Conservation (phyloP, 2,797 vertebrate genomes). For the Sylvilagus floridanus region DNA sequence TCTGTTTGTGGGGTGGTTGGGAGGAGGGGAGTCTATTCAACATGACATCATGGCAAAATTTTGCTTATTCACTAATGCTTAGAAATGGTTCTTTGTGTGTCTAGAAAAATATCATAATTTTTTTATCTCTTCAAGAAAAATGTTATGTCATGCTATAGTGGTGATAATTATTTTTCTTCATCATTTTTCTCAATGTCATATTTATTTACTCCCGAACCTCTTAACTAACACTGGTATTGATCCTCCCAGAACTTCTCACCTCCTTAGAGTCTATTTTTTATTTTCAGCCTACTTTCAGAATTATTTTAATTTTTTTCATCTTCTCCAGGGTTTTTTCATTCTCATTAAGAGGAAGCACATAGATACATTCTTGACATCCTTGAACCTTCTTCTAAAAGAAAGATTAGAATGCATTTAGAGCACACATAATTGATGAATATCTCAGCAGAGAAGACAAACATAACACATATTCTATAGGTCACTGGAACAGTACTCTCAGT, state of each 20-base stretch:
- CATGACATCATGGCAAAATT: background rate
- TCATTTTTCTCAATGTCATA: conserved; percentile 28
- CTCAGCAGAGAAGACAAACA: conserved; percentile 34
- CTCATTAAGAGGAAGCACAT: conserved; percentile 38
- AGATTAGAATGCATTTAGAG: conserved; percentile 10
- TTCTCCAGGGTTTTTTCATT: conserved; percentile 25
- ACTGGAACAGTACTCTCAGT: background rate
- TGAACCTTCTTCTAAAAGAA: conserved; percentile 48
- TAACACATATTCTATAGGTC: conserved; percentile 12
- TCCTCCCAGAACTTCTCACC: background rate
- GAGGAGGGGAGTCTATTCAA: background rate
- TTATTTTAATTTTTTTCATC: conserved; percentile 57
- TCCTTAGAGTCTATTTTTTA: conserved; percentile 50
- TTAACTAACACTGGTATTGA: conserved; percentile 48
- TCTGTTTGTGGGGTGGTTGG: background rate
- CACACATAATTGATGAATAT: conserved; percentile 32
- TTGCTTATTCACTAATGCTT: background rate
- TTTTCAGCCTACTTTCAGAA: conserved; percentile 50
- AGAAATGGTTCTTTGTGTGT: background rate
- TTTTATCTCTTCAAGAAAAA: background rate
- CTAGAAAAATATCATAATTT: background rate
- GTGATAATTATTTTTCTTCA: background rate
- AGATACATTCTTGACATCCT: conserved; percentile 35
- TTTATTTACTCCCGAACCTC: conserved; percentile 4
- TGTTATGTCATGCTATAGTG: background rate